phyloP scores from a whole-genome alignment of 2,113 vertebrate genomes.

The Anolis sagrei region DNA sequence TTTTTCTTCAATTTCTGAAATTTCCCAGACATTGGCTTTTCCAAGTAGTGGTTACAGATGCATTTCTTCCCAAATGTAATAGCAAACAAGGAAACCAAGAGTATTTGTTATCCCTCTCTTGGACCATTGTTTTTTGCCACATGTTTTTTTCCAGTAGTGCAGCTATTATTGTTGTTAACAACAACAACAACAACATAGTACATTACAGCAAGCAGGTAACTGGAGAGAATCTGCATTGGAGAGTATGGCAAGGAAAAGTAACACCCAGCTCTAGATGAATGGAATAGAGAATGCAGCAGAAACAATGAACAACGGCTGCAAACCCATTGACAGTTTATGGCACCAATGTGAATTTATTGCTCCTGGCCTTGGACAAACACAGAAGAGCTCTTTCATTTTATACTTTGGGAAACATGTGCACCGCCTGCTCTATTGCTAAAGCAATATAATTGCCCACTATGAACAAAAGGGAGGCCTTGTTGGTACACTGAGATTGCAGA shows the following conservation, averaged over 20 bases:
- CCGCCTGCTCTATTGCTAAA: background rate
- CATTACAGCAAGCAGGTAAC: background rate
- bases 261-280: no score
- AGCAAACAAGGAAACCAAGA: background rate
- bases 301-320: background rate
- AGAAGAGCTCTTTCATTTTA: conserved; percentile 14
- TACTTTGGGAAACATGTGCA: background rate
- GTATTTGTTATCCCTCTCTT: background rate
- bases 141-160: background rate
- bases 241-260: background rate
- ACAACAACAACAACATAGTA: no score
- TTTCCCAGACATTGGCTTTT: no score
- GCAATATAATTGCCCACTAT: background rate
- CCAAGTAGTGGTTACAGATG: no score
- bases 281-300: background rate
- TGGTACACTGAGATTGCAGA: background rate
- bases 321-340: no score
- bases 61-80: no score
- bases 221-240: background rate
- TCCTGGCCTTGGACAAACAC: background rate
- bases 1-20: no score
- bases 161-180: background rate
- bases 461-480: background rate
- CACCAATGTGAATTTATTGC: background rate
- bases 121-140: background rate